Evolutionary conservation across 1,140 invertebrate genomes (phyloP).

Genomic region (Anoplophora glabripennis): DNA sequence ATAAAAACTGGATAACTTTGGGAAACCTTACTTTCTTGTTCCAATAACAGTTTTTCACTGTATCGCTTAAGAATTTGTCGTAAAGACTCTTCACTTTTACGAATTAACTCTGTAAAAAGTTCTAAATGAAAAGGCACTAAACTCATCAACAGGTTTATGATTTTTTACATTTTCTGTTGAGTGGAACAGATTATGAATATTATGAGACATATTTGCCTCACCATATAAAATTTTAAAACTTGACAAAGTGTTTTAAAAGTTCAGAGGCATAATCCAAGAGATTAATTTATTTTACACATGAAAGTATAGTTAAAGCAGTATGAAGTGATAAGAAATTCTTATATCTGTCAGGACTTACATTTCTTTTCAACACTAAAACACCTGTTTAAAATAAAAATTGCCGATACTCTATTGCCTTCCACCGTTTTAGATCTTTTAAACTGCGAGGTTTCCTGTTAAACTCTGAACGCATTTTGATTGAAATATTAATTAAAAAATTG

Average conservation of each 20-base stretch:
- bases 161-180: conserved; percentile 7
- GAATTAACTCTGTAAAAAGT: conserved; percentile 14
- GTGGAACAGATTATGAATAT: conserved; percentile 19
- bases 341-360: too few species aligned
- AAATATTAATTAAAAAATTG: too few species aligned
- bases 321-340: too few species aligned
- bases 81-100: conserved; percentile 21
- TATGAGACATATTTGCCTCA: conserved; percentile 11
- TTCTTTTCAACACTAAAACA: too few species aligned
- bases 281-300: conserved; percentile 6
- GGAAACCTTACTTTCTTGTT: neutral
- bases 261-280: conserved; percentile 4
- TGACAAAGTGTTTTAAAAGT: conserved; percentile 16
- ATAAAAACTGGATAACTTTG: neutral
- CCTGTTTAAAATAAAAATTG: too few species aligned
- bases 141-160: conserved; percentile 7
- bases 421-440: too few species aligned
- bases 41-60: neutral
- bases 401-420: too few species aligned
- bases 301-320: too few species aligned
- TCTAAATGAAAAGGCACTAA: conserved; percentile 21
- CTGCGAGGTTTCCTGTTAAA: too few species aligned
- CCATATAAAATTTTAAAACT: conserved; percentile 16
- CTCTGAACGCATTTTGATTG: too few species aligned
- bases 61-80: conserved; percentile 1